Evolutionary conservation across 2,113 vertebrate genomes (phyloP).

Genomic region (Neogale vison): DNA sequence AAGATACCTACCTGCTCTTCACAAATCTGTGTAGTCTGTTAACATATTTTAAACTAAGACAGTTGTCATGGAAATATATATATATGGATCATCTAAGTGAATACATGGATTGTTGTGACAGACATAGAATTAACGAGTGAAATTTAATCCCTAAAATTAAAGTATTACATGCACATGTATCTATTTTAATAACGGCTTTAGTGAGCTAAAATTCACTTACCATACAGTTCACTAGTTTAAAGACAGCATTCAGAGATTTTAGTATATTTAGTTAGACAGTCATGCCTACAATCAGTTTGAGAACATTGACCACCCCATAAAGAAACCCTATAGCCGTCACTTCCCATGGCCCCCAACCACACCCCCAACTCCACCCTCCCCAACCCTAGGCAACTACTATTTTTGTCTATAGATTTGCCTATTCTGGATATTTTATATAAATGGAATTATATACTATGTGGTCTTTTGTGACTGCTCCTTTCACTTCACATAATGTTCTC

Average conservation of each 20-base stretch:
- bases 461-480: slow-evolving; percentile 21
- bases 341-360: background rate
- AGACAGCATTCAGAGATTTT: background rate
- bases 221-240: background rate
- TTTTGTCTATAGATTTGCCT: background rate
- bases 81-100: slow-evolving; percentile 40
- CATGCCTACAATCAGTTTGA: background rate
- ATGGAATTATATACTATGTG: background rate
- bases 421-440: background rate
- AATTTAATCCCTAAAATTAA: slow-evolving; percentile 1
- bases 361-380: background rate
- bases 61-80: background rate
- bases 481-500: background rate
- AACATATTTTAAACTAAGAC: background rate
- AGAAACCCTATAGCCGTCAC: background rate
- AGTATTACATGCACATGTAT: background rate
- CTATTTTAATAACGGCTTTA: background rate
- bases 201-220: background rate
- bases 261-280: background rate
- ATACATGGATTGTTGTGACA: slow-evolving; percentile 83
- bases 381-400: background rate
- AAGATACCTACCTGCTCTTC: background rate
- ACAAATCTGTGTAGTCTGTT: slow-evolving; percentile 1
- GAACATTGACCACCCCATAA: background rate
- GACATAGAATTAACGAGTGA: slow-evolving; percentile 75